Evolutionary conservation across 1,140 invertebrate species (phyloP), one percentile per base, ranked within the genome.

Genomic region (Heliothis subflexa): DNA sequence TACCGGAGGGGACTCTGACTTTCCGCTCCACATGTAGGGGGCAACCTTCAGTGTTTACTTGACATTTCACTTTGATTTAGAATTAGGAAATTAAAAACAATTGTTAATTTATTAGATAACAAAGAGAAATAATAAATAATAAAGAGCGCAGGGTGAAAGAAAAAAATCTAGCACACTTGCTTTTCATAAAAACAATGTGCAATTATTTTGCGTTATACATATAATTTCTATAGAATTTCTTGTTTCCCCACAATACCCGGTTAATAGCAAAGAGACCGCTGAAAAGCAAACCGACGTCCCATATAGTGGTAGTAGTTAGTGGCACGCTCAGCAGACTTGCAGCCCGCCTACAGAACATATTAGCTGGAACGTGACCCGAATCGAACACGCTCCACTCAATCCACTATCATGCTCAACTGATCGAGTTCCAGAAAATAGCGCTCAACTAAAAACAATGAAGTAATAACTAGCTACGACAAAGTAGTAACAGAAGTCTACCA

Each of bases 231-330:
- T 4, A 59, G n/a, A n/a, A 40, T 47, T 13, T 54, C 25, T 33
- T 14, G 33, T 28, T 59, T 59, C 10, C 11, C 0, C 12, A 57
- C 54, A 73, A 73, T 73, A 11, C 14, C 3, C 10, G 3, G n/a
- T 11, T 62, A 74, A 74, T 62, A 28, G 40, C 40, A 50, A 74
- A 47, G 40, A 28, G 12, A 49, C 12, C 55, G 54, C n/a, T 73
- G 54, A 59, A 73, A 59, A 73, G 54, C 50, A 71, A 71, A 71
- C 13, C 68, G n/a, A 13, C 52, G 28, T 57, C 40, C 71, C 71
- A 16, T 28, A 55, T 57, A 59, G 52, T 21, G 55, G 7, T 45
- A n/a, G 47, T 40, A 16, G 54, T 73, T 12, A 28, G 5, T 14
- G 47, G 50, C 18, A 40, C 49, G 50, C 25, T 71, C 49, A 16